Conservation (phyloP, 2,797 vertebrate genomes). For the Cheirogaleus major region DNA sequence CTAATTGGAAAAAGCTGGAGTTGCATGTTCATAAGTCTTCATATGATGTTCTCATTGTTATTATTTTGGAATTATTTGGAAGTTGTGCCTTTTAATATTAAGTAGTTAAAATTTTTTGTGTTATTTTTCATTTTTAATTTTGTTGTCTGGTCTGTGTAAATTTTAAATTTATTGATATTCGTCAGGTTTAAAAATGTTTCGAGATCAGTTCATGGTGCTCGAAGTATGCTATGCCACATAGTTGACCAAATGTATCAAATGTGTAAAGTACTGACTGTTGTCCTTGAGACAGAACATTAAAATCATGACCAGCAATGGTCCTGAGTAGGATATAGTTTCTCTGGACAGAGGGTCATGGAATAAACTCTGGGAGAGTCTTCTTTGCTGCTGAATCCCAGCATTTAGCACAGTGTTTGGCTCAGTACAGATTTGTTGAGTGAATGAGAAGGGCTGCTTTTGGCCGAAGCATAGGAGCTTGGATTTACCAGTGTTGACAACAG, state of each 20-base stretch:
- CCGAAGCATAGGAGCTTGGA: not conserved
- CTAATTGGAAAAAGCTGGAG: not conserved
- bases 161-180: not conserved
- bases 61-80: not conserved
- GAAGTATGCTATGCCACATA: not conserved
- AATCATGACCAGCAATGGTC: not conserved
- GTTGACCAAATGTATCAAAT: not conserved
- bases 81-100: not conserved
- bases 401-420: not conserved
- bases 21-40: not conserved
- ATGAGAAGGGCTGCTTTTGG: not conserved
- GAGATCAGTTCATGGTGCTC: not conserved
- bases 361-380: not conserved
- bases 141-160: not conserved
- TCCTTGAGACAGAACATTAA: not conserved
- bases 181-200: not conserved
- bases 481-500: not conserved
- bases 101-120: not conserved
- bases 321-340: not conserved
- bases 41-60: not conserved
- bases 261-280: not conserved
- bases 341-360: not conserved
- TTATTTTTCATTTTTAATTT: constrained; percentile 22
- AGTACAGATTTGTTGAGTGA: not conserved
- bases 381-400: not conserved